A percentile compares a stretch with the other conserved stretches of the same genome.
phyloP scores from a whole-genome alignment of 2,797 vertebrate genomes.

The Poecile montanus region DNA sequence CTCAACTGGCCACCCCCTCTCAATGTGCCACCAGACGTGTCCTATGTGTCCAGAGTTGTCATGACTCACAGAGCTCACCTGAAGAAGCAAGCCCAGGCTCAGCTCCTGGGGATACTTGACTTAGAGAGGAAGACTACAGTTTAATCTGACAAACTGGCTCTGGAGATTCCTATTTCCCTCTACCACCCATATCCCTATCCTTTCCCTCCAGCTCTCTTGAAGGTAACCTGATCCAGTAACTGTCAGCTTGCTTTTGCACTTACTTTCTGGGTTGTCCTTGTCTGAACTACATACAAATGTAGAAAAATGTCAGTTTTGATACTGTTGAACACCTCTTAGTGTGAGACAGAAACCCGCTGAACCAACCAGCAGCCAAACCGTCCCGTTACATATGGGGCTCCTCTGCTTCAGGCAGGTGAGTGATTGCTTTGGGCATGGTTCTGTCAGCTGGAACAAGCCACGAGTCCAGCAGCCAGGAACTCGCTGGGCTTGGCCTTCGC shows the following conservation, averaged over 20 bases:
- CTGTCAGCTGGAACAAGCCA: slow-evolving; percentile 44
- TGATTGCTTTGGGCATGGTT: slow-evolving; percentile 16
- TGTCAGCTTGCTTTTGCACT: background rate
- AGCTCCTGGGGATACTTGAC: background rate
- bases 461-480: fast-evolving
- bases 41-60: background rate
- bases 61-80: background rate
- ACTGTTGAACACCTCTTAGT: background rate
- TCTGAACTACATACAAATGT: background rate
- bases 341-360: background rate
- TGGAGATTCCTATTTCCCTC: background rate
- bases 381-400: background rate
- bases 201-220: background rate
- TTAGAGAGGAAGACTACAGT: background rate
- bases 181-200: background rate
- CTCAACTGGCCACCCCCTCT: background rate
- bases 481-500: background rate
- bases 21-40: background rate
- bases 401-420: slow-evolving; percentile 11
- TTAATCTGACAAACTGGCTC: background rate
- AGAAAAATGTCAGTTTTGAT: slow-evolving; percentile 51
- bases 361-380: background rate
- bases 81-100: background rate
- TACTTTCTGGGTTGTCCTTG: slow-evolving; percentile 4
- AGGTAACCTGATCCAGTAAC: background rate